Evolutionary conservation across 2,113 vertebrate genomes (phyloP).

Genomic region (Opisthocomus hoazin): DNA sequence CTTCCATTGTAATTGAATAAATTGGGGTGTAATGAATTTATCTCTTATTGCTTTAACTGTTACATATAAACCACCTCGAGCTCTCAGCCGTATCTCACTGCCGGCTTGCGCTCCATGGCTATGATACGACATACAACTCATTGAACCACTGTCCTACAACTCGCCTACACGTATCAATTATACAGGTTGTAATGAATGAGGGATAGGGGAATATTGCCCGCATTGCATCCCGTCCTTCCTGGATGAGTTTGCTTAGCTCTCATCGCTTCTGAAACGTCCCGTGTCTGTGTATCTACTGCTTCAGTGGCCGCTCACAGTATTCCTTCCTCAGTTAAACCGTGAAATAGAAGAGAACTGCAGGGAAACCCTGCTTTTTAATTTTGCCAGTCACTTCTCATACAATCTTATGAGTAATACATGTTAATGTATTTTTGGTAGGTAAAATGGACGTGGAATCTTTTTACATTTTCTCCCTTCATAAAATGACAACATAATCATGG

Average conservation of each 20-base stretch:
- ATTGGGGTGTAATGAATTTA: neutral
- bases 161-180: neutral
- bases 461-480: neutral
- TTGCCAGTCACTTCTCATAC: neutral
- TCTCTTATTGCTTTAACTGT: neutral
- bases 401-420: neutral
- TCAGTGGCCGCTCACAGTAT: neutral
- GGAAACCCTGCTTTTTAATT: neutral
- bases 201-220: neutral
- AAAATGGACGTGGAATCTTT: neutral
- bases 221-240: neutral
- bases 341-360: neutral
- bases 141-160: neutral
- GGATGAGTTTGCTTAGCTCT: neutral
- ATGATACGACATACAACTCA: neutral
- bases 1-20: neutral
- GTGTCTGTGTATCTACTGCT: neutral
- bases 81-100: neutral
- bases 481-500: neutral
- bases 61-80: neutral
- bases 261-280: neutral
- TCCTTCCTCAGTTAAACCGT: neutral
- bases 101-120: neutral
- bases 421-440: neutral
- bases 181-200: neutral